A percentile compares a stretch with the other conserved stretches of the same genome.
These are phyloP conservation scores for Catamblyrhynchus diadema DNA, from an alignment of 2,797 vertebrate species.

Conservation along the genomic window DNA sequence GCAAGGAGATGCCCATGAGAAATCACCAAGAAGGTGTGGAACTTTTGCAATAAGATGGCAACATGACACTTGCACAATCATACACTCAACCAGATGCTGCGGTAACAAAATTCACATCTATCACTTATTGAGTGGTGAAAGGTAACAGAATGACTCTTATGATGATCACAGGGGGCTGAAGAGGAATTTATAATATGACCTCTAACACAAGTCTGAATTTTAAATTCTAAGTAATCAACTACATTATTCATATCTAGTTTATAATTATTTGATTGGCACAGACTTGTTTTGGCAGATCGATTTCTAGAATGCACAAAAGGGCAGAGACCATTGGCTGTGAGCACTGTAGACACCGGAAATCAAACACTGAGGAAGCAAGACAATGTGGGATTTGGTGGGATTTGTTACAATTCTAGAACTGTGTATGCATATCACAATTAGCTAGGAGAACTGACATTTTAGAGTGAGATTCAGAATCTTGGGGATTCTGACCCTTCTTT, in stretches of 20 bases:
- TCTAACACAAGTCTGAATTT: neutral
- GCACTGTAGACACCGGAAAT: neutral
- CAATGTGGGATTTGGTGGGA: neutral
- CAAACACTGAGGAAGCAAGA: neutral
- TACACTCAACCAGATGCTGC: neutral
- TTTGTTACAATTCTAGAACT: rapidly evolving
- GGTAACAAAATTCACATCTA: neutral
- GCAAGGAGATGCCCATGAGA: too few relatives aligned
- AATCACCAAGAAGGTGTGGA: too few relatives aligned
- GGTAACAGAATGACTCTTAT: neutral
- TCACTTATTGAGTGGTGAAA: neutral
- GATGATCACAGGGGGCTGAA: neutral
- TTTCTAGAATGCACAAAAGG: neutral
- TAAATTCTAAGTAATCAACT: neutral
- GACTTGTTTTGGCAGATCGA: neutral
- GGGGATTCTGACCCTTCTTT: neutral
- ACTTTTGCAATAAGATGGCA: too few relatives aligned
- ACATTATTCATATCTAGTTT: neutral
- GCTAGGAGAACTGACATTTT: neutral
- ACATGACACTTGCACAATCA: neutral
- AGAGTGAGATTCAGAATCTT: neutral
- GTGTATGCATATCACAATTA: neutral
- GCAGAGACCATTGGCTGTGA: neutral
- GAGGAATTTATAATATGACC: neutral
- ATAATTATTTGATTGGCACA: neutral